Base-by-base conservation (phyloP, 2,113 vertebrate species). In the Sinocyclocheilus grahami region DNA sequence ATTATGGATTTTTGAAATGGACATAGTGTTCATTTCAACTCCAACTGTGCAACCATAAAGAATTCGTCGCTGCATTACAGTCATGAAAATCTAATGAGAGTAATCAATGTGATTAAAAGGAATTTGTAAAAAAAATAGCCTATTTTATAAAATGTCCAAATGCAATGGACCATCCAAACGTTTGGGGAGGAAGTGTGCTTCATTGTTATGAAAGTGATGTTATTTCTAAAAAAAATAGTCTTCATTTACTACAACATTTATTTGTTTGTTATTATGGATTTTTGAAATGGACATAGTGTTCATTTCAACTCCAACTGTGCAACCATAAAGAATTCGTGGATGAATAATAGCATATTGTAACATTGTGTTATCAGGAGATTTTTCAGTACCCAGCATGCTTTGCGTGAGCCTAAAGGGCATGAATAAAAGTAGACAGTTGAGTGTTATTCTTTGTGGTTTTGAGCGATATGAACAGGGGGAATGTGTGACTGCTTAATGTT, bases 371-470 rank as follows among this genome's bases (percentile, higher is more conserved):
- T 75, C 72, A 75, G 48, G 20, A 42, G 69, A n/a, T 24, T 14
- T 75, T 24, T 75, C 72, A 27, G 42, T 24, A 48, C 37, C 42
- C 72, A 76, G n/a, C 42, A 48, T 48, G 72, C 72, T 51, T 76
- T 48, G 72, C 72, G 13, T 27, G 42, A 27, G 72, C 42, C 42
- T 24, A 12, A 46, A 75, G 42, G 42, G 22, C 11, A 48, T 24
- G 12, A 76, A 14, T 24, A 76, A 76, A 4, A 42, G 10, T 6
- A 74, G 72, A 27, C 42, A 51, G 72, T 16, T 51, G n/a, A 30
- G n/a, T 16, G 2, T 75, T 24, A 48, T 74, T 46, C 39, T 27
- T 27, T 76, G 72, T 75, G 42, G 27, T 74, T 42, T 48, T 76
- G 39, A 48, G 18, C 1, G 9, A 42, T 39, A 74, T 74, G 71